Conservation (phyloP, 2,888 invertebrate species). For the Villa cingulata region DNA sequence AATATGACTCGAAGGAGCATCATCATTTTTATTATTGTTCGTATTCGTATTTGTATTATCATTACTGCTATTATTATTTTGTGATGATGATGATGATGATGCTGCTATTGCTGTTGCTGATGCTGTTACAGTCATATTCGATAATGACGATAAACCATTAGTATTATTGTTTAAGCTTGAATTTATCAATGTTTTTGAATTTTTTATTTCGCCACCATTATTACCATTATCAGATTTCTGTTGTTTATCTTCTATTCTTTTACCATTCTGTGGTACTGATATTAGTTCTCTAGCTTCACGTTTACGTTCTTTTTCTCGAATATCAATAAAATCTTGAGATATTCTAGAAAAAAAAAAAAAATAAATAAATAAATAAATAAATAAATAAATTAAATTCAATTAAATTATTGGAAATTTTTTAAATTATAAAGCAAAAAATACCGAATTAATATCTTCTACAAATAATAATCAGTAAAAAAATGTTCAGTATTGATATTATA, state of each 20-base stretch:
- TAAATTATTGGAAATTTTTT: too few relatives aligned
- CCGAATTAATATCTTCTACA: too few relatives aligned
- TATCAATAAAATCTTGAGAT: slow-evolving; percentile 87
- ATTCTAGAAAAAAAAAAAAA: slow-evolving; percentile 47
- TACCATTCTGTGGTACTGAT: slow-evolving; percentile 10
- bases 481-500: too few relatives aligned
- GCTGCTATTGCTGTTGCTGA: not conserved
- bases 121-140: not conserved
- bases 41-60: slow-evolving; percentile 3
- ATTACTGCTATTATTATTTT: not conserved
- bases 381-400: too few relatives aligned
- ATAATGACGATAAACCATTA: too few relatives aligned
- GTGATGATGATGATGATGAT: slow-evolving; percentile 8
- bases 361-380: too few relatives aligned
- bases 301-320: slow-evolving; percentile 78
- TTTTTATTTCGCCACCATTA: slow-evolving; percentile 7
- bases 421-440: too few relatives aligned
- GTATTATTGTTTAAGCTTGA: too few relatives aligned
- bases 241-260: slow-evolving; percentile 12
- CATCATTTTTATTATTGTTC: slow-evolving; percentile 15
- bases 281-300: slow-evolving; percentile 60
- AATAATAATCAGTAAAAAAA: too few relatives aligned
- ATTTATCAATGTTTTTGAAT: too few relatives aligned
- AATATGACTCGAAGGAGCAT: slow-evolving; percentile 19
- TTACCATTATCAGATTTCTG: slow-evolving; percentile 4